Evolutionary conservation across 1,140 invertebrate genomes (phyloP).

Genomic region (Acromyrmex echinatior): DNA sequence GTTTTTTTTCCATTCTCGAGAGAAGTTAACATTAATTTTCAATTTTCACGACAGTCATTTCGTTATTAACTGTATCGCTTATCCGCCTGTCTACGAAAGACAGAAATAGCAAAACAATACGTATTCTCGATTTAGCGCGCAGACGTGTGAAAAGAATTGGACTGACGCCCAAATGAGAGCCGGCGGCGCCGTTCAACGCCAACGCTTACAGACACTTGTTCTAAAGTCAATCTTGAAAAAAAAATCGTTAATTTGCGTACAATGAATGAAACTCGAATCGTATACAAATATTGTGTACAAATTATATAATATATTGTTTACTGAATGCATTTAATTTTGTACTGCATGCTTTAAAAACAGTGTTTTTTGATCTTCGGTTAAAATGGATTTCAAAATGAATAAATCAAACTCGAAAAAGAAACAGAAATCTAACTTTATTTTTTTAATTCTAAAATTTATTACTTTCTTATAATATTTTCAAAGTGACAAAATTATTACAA

Average conservation of each 20-base stretch:
- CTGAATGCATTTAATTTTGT: background rate
- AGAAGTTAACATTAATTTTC: slow-evolving; percentile 4
- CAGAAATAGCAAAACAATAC: slow-evolving; percentile 41
- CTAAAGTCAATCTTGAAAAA: slow-evolving; percentile 13
- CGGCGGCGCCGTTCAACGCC: background rate
- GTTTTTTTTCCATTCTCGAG: background rate
- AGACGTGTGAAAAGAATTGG: slow-evolving; percentile 52
- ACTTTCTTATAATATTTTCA: slow-evolving; percentile 1
- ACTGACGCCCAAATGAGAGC: slow-evolving; percentile 27
- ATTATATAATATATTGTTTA: background rate
- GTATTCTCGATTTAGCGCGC: slow-evolving; percentile 31
- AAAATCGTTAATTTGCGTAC: background rate
- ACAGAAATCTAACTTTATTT: slow-evolving; percentile 3
- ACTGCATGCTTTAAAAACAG: background rate
- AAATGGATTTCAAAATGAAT: background rate
- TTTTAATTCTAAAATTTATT: slow-evolving; percentile 15
- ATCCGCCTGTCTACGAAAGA: slow-evolving; percentile 13
- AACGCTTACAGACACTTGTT: slow-evolving; percentile 47
- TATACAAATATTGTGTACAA: slow-evolving; percentile 5
- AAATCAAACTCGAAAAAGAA: background rate
- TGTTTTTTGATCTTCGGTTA: background rate
- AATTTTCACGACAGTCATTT: background rate
- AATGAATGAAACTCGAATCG: background rate
- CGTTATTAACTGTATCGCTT: background rate
- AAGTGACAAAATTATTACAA: background rate